Evolutionary conservation across 2,888 invertebrate species (phyloP).

Genomic region (Chrysodeixis includens): DNA sequence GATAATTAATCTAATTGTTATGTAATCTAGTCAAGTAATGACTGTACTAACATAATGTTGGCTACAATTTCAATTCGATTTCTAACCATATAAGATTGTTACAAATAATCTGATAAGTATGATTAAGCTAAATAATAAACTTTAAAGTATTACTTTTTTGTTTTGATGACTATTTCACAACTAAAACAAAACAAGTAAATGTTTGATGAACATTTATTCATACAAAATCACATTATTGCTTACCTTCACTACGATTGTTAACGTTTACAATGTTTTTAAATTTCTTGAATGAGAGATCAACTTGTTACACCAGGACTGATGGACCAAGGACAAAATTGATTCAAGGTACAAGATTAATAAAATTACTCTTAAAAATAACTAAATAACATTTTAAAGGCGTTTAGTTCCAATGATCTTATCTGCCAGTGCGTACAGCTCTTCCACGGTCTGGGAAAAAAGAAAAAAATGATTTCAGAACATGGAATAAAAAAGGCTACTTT

Average conservation of each 20-base stretch:
- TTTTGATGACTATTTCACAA: constrained; percentile 21
- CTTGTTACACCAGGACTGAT: constrained; percentile 42
- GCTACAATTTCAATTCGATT: constrained; percentile 48
- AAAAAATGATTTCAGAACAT: constrained; percentile 3
- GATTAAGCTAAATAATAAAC: constrained; percentile 59
- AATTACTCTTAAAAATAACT: constrained; percentile 58
- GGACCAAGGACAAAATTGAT: constrained; percentile 38
- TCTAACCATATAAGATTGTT: constrained; percentile 50
- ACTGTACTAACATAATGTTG: constrained; percentile 38
- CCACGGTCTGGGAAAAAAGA: constrained; percentile 90
- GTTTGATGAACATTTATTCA: constrained; percentile 64
- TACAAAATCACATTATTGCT: constrained; percentile 71
- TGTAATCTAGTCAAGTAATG: constrained; percentile 60
- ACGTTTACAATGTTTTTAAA: constrained; percentile 67
- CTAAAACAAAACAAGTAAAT: constrained; percentile 9
- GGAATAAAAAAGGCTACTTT: too few relatives aligned
- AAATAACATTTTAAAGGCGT: constrained; percentile 67
- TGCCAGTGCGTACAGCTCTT: constrained; percentile 91
- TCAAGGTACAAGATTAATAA: constrained; percentile 43
- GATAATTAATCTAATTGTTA: constrained; percentile 38
- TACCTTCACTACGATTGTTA: constrained; percentile 63
- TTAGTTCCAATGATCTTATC: constrained; percentile 90
- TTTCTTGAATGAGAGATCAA: constrained; percentile 36
- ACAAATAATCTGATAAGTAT: constrained; percentile 50
- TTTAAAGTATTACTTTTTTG: constrained; percentile 53